Percentiles rank a stretch among this genome's conserved stretches.
phyloP scores from a whole-genome alignment of 2,113 vertebrate species.

The Platanista minor region DNA sequence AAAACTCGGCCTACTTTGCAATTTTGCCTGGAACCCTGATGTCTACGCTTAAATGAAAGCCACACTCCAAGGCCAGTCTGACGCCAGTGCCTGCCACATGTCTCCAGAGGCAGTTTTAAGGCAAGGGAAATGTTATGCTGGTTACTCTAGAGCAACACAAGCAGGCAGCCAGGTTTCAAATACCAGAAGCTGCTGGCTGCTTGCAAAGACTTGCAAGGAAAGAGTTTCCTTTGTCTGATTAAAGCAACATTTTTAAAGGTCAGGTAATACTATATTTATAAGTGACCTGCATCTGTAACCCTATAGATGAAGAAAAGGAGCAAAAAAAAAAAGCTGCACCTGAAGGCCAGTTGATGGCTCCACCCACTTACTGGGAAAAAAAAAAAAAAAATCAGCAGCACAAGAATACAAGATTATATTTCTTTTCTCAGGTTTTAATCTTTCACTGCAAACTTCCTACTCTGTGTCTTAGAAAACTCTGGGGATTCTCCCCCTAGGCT shows the following conservation, averaged over 20 bases:
- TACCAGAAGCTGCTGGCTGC: neutral
- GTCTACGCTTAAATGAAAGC: neutral
- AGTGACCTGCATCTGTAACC: neutral
- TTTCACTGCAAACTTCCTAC: neutral
- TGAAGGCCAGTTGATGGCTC: neutral
- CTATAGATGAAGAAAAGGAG: neutral
- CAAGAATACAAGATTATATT: neutral
- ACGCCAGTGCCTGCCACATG: rapidly evolving
- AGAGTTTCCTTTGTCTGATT: neutral
- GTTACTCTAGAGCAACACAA: neutral
- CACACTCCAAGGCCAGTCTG: neutral
- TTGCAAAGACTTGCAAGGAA: neutral
- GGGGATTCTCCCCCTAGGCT: neutral
- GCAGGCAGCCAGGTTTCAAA: neutral
- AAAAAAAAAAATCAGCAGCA: neutral
- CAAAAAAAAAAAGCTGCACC: neutral
- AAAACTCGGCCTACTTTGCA: neutral
- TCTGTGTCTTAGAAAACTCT: neutral
- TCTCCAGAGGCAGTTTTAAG: neutral
- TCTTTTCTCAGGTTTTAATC: neutral
- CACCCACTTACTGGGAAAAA: neutral
- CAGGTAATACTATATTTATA: neutral
- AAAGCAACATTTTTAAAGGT: neutral
- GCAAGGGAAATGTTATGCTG: too few relatives aligned
- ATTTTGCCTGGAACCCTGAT: neutral